A percentile compares a stretch with the other conserved stretches of the same genome.
These are phyloP conservation scores for Lerema accius DNA, from an alignment of 1,140 invertebrate species.

Conservation along the genomic window DNA sequence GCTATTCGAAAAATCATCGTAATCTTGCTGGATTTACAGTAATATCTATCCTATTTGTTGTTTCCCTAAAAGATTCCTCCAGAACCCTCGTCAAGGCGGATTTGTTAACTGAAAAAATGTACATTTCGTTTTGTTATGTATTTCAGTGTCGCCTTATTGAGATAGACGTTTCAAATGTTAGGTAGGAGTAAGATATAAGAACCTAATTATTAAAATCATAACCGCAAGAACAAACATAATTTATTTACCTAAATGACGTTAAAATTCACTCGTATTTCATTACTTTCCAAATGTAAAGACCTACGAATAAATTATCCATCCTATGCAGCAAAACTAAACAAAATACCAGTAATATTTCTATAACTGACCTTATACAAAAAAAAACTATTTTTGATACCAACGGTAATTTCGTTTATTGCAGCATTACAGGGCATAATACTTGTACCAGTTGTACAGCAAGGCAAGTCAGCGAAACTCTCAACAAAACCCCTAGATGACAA, in stretches of 20 bases:
- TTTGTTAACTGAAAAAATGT: conserved; percentile 68
- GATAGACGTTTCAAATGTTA: conserved; percentile 21
- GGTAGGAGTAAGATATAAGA: not conserved
- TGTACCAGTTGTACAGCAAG: not conserved
- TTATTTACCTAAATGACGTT: no score
- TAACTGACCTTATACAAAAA: no score
- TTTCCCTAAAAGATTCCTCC: conserved; percentile 27
- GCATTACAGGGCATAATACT: not conserved
- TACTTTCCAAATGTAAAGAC: no score
- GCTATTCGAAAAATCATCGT: conserved; percentile 22
- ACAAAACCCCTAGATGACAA: conserved; percentile 51
- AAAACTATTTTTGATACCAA: no score
- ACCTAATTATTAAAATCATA: no score
- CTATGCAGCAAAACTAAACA: no score
- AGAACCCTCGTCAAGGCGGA: conserved; percentile 66
- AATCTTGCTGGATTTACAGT: conserved; percentile 23
- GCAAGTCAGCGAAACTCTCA: conserved; percentile 7
- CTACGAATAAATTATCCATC: no score
- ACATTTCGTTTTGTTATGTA: conserved; percentile 61
- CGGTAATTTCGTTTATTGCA: not conserved
- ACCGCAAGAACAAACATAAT: no score
- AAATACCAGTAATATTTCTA: no score
- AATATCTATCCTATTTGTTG: conserved; percentile 30
- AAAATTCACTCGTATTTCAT: no score
- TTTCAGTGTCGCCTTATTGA: conserved; percentile 58